Evolutionary conservation across 2,113 vertebrate genomes (phyloP), one percentile per base, ranked within the genome.

Genomic region (Podiceps cristatus): DNA sequence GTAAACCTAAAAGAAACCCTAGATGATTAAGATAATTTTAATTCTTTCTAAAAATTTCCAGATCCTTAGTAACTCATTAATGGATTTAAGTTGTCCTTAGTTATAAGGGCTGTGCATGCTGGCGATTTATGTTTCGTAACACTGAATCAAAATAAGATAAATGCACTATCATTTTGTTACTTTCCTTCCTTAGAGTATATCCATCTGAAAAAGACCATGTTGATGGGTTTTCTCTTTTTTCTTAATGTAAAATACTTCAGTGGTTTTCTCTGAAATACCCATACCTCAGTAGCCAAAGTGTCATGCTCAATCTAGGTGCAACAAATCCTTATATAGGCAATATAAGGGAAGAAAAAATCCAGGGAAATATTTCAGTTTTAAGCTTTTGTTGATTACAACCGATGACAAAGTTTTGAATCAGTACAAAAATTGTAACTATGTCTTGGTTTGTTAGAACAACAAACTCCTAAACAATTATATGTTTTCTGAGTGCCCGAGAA

Each of bases 401-500:
- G 47, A 81, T 72, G 33, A 82, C 49, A 62, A 78, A 42, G 56
- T 90, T 90, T 45, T 82, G 69, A 86, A 86, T 50, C 35, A 31
- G 33, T 33, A 56, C 27, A 91, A 93, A 90, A 93, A n/a, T 9
- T 79, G 74, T 44, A 92, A 92, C 58, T 73, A 35, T 27, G 28
- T 66, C 77, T 76, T 88, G 27, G 45, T 80, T 76, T 86, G 74
- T 63, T 80, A 90, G 64, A 93, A 80, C 28, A 75, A 81, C 66
- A 92, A 80, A 88, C 55, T 88, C 31, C 72, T 94, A 94, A 95
- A 94, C 75, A 96, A 53, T 73, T 17, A 25, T 60, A 71, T 4
- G 33, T 55, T 86, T 94, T 84, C 75, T 1, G 3, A 90, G n/a
- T 60, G 50, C 31, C 40, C 83, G 88, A 90, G 71, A 42, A 66